phyloP scores from a whole-genome alignment of 2,113 vertebrate species.

The Delphinapterus leucas region DNA sequence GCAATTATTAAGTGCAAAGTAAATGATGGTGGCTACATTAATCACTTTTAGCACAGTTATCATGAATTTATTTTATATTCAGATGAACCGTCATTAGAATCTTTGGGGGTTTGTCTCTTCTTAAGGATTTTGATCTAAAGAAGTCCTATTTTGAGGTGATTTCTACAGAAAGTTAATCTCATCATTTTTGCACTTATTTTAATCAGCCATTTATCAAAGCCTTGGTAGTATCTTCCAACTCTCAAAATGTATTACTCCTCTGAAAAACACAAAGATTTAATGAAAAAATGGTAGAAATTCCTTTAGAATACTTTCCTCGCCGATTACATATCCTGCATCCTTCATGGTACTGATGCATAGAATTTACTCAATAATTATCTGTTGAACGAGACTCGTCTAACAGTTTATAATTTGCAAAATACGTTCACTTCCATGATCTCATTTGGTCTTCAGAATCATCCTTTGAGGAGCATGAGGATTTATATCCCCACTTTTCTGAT shows the following conservation, averaged over 20 bases:
- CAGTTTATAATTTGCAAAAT: neutral
- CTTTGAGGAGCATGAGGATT: rapidly evolving
- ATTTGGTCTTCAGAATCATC: neutral
- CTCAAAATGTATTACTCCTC: neutral
- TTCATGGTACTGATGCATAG: neutral
- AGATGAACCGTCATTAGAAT: neutral
- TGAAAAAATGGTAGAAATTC: neutral
- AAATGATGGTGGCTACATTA: neutral
- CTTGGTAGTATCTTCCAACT: neutral
- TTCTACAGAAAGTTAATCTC: slow-evolving; percentile 2
- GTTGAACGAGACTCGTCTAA: too few species aligned
- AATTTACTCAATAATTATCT: neutral
- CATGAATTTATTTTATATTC: neutral
- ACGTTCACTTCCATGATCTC: neutral
- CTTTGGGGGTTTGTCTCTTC: neutral
- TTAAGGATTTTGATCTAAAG: slow-evolving; percentile 14
- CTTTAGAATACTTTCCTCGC: neutral
- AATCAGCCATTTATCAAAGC: neutral
- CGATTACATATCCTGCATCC: neutral
- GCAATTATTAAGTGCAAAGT: neutral
- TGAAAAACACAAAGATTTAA: neutral
- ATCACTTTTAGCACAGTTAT: neutral
- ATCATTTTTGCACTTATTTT: neutral
- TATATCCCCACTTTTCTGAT: neutral
- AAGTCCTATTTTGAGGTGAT: neutral